Conservation (phyloP, 92 coral and sea anemone species). For the Galaxea fascicularis region DNA sequence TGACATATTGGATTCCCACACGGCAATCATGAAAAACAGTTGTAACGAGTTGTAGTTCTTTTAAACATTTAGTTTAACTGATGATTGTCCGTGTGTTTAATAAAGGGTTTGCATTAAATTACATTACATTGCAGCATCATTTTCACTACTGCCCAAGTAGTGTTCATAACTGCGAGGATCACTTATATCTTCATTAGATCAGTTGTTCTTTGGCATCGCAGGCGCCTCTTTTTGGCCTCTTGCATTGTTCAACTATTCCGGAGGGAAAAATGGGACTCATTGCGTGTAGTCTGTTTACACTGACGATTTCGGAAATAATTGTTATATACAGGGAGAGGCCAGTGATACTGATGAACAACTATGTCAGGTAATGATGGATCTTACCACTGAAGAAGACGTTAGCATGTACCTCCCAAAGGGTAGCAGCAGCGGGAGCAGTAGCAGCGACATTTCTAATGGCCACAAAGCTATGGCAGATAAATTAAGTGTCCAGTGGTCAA, state of each 20-base stretch:
- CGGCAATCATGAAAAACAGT: too few species aligned
- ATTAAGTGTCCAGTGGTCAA: conserved; percentile 13
- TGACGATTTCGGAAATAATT: too few species aligned
- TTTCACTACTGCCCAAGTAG: too few species aligned
- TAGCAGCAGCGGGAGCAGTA: not conserved
- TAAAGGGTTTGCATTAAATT: too few species aligned
- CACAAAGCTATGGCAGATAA: conserved; percentile 13
- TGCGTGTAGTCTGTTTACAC: not conserved
- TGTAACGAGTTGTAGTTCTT: too few species aligned
- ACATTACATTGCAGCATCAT: too few species aligned
- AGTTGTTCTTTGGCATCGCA: too few species aligned
- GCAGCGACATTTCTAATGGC: conserved; percentile 17
- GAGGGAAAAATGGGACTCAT: not conserved
- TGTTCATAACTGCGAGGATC: too few species aligned
- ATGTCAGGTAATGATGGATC: conserved; percentile 9
- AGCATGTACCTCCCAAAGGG: conserved; percentile 10
- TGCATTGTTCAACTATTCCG: not conserved
- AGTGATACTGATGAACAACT: not conserved
- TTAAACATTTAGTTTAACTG: too few species aligned
- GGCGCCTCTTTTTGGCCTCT: not conserved
- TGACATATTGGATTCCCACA: too few species aligned
- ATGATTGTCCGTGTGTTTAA: too few species aligned
- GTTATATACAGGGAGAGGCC: not conserved
- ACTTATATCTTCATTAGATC: too few species aligned
- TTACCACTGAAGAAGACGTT: not conserved